Evolutionary conservation across 2,113 vertebrate genomes (phyloP), one percentile per base, ranked within the genome.

Genomic region (Onychostruthus taczanowskii): DNA sequence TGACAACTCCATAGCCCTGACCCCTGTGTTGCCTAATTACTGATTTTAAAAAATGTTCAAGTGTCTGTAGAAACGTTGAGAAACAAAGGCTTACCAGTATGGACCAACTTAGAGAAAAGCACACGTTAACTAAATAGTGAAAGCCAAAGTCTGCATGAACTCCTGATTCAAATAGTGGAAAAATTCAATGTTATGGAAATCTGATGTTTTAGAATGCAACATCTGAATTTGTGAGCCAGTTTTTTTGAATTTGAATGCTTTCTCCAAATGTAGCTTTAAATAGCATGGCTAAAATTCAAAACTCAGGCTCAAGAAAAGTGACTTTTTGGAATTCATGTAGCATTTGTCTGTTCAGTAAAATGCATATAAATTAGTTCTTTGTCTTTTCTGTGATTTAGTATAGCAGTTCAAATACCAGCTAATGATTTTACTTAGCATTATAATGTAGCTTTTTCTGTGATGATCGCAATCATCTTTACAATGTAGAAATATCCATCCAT

Each of bases 351-450:
- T 90, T 87, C 52, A 52, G 53, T 85, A 83, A 76, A 91, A 90
- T 75, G 23, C 52, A 80, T 84, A 70, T 70, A 67, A 94, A 90
- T 90, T 90, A 88, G 78, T 90, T 94, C 23, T 80, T 93, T 94
- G 66, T 93, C 19, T 87, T 89, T 93, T 84, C 47, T 84, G 72
- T 93, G 69, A 81, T 78, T 77, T 81, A 79, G 44, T 50, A 17
- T 78, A 89, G 52, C 58, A 64, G 53, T 87, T 95, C 72, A 90
- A 78, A 92, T 84, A 75, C 47, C 41, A 55, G 37, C 69, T 78
- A 64, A 78, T 68, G 52, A 68, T 87, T 94, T 89, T 72, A 81
- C 37, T 95, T 93, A 72, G 31, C 56, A 70, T 75, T 84, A 55
- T 89, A 90, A 72, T 93, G 56, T 58, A 94, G 52, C 69, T 86